Conservation (phyloP, 2,797 vertebrate species). For the Sciaenops ocellatus region DNA sequence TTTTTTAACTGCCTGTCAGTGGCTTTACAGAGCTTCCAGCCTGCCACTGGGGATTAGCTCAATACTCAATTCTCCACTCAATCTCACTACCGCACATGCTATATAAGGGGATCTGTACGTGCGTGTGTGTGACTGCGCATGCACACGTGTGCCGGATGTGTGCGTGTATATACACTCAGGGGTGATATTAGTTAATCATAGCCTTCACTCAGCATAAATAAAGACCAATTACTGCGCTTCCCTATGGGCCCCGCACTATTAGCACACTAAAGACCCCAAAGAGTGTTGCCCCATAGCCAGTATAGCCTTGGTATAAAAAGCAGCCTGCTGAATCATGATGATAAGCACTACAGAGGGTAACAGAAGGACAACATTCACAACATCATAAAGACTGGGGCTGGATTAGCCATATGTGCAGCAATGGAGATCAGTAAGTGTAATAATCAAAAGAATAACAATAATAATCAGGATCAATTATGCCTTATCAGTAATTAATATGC, state of each 20-base stretch:
- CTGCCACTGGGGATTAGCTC: slow-evolving; percentile 73
- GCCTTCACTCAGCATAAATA: slow-evolving; percentile 85
- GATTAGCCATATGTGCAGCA: slow-evolving; percentile 25
- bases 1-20: slow-evolving; percentile 63
- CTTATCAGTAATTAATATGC: slow-evolving; percentile 7
- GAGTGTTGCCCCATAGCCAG: slow-evolving; percentile 76
- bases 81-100: slow-evolving; percentile 65
- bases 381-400: slow-evolving; percentile 41
- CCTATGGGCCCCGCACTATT: slow-evolving; percentile 77
- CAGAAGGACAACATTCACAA: slow-evolving; percentile 58
- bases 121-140: slow-evolving; percentile 11
- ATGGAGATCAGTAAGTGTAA: slow-evolving; percentile 32
- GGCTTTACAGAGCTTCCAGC: slow-evolving; percentile 67
- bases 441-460: slow-evolving; percentile 24
- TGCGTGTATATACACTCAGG: slow-evolving; percentile 72
- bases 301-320: slow-evolving; percentile 57
- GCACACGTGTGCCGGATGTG: slow-evolving; percentile 32
- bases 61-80: slow-evolving; percentile 77
- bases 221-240: slow-evolving; percentile 82
- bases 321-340: slow-evolving; percentile 73
- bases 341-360: slow-evolving; percentile 68
- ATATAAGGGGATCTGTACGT: slow-evolving; percentile 53
- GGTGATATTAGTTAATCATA: slow-evolving; percentile 85
- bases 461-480: slow-evolving; percentile 27
- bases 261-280: slow-evolving; percentile 82